Percentiles rank a stretch among this genome's conserved stretches.
Conservation (phyloP, 2,888 invertebrate species). For the Drosophila picticornis region DNA sequence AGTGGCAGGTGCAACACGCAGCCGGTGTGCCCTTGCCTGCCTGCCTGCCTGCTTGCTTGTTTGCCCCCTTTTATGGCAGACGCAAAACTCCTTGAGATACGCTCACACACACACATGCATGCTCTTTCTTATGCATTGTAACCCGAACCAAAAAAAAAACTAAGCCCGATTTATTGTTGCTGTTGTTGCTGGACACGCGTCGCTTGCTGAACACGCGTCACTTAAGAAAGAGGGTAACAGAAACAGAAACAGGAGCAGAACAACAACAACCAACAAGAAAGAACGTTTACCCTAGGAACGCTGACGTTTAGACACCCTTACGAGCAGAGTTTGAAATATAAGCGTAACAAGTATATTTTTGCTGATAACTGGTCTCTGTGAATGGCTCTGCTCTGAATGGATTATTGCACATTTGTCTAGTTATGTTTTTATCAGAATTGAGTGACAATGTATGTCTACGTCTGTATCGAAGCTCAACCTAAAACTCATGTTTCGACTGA, state of each 20-base stretch:
- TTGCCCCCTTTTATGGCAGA: conserved; percentile 30
- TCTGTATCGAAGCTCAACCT: not conserved
- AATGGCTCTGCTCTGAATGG: not conserved
- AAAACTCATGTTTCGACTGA: not conserved
- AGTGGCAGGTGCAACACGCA: conserved; percentile 67
- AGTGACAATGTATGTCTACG: not conserved
- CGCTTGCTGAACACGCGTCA: conserved; percentile 34
- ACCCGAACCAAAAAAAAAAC: conserved; percentile 42
- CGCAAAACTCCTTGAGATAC: conserved; percentile 47
- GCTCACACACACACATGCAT: conserved; percentile 3
- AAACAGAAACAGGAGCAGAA: not conserved
- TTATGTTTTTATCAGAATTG: not conserved
- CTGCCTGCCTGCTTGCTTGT: not conserved
- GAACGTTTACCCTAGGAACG: not conserved
- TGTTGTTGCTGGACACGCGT: conserved; percentile 64
- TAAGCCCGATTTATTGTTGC: conserved; percentile 59
- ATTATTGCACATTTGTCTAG: not conserved
- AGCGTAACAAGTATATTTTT: not conserved
- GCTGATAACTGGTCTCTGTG: not conserved
- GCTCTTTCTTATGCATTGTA: conserved; percentile 37
- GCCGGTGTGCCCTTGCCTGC: conserved; percentile 30
- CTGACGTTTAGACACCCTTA: not conserved
- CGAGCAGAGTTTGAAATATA: not conserved
- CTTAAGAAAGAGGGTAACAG: conserved; percentile 2
- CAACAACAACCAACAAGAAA: not conserved